phyloP scores from a whole-genome alignment of 2,113 vertebrate species.

The Hirundichthys speculiger region DNA sequence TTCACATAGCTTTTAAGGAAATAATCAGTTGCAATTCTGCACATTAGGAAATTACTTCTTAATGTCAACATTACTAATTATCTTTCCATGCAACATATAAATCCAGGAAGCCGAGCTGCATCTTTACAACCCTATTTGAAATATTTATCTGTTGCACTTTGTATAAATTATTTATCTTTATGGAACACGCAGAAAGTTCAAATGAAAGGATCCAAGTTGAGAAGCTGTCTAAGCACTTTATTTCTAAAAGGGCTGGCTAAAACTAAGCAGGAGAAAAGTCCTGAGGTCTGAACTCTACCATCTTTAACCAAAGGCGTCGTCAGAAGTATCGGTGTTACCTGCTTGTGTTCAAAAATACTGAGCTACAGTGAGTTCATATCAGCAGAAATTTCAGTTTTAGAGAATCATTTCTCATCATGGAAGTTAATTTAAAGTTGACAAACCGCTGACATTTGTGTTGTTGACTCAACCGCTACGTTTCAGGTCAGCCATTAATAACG shows the following conservation, averaged over 20 bases:
- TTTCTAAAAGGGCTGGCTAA: slow-evolving; percentile 42
- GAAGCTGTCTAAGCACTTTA: slow-evolving; percentile 55
- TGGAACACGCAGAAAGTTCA: slow-evolving; percentile 70
- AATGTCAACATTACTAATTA: slow-evolving; percentile 40
- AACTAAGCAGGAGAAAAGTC: slow-evolving; percentile 24
- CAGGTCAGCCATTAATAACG: slow-evolving; percentile 9
- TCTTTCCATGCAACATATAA: slow-evolving; percentile 46
- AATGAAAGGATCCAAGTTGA: slow-evolving; percentile 67
- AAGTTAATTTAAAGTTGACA: slow-evolving; percentile 48
- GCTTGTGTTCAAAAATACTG: neutral
- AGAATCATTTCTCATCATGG: slow-evolving; percentile 35
- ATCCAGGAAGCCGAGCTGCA: slow-evolving; percentile 62
- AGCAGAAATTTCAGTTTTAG: slow-evolving; percentile 12
- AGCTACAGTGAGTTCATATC: slow-evolving; percentile 1
- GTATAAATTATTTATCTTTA: slow-evolving; percentile 69
- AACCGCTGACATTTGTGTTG: slow-evolving; percentile 58
- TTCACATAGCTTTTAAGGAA: neutral
- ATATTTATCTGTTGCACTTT: slow-evolving; percentile 80
- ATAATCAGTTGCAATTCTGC: neutral
- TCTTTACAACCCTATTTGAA: slow-evolving; percentile 71
- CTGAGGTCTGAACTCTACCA: neutral
- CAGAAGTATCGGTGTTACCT: neutral
- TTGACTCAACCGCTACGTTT: slow-evolving; percentile 41
- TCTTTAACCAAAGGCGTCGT: neutral
- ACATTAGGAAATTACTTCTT: slow-evolving; percentile 4